Conservation (phyloP, 1,140 invertebrate genomes). For the Drosophila kanapiae region DNA sequence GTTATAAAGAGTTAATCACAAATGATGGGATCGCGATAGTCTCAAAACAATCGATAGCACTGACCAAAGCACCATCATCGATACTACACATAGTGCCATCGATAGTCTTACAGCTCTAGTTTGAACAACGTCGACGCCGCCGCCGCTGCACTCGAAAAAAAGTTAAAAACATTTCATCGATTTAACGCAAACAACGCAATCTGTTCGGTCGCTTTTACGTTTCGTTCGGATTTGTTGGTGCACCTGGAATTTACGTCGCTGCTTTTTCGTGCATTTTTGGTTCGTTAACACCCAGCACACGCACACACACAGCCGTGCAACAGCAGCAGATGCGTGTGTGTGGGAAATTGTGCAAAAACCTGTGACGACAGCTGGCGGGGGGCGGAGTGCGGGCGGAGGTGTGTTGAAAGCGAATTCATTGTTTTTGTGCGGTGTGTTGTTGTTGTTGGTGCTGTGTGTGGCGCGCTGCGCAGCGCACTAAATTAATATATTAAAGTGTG, state of each 20-base stretch:
- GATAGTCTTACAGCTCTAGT: not conserved
- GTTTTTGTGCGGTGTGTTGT: slow-evolving; percentile 44
- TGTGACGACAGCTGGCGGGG: slow-evolving; percentile 64
- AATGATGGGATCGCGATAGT: no score
- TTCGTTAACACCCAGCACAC: slow-evolving; percentile 29
- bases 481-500: slow-evolving; percentile 75
- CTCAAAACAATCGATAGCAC: no score
- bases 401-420: slow-evolving; percentile 59
- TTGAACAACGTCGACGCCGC: slow-evolving; percentile 1
- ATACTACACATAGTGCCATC: no score
- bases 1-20: no score
- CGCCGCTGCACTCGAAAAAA: slow-evolving; percentile 3
- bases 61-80: no score
- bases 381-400: slow-evolving; percentile 8
- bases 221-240: not conserved
- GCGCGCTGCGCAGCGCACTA: slow-evolving; percentile 38
- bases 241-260: slow-evolving; percentile 17
- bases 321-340: slow-evolving; percentile 26
- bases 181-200: slow-evolving; percentile 10
- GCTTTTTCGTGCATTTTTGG: slow-evolving; percentile 39
- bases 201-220: not conserved
- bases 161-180: slow-evolving; percentile 1
- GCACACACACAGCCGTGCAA: slow-evolving; percentile 27
- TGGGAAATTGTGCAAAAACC: slow-evolving; percentile 77
- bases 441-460: slow-evolving; percentile 11